A percentile compares a stretch with the other conserved stretches of the same genome.
These are phyloP conservation scores for Meteorus cinctellus DNA, from an alignment of 2,888 invertebrate genomes.

Conservation along the genomic window DNA sequence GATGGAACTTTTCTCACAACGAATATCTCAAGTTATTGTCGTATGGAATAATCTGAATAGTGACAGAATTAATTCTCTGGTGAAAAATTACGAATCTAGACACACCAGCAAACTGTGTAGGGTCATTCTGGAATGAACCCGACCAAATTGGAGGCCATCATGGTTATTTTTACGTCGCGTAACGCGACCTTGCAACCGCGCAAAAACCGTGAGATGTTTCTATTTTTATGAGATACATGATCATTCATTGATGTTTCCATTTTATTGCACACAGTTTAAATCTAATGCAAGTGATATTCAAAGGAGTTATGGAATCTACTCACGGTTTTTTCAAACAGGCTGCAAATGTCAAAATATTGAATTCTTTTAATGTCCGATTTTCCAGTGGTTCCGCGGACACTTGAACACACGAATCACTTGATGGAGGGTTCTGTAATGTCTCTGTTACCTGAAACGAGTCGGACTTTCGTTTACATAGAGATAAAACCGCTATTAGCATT, in stretches of 20 bases:
- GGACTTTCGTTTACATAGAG: conserved; percentile 23
- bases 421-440: conserved; percentile 46
- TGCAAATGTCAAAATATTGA: conserved; percentile 46
- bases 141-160: conserved; percentile 37
- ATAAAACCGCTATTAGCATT: conserved; percentile 51
- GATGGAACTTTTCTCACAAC: not conserved
- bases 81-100: conserved; percentile 3
- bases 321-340: conserved; percentile 41
- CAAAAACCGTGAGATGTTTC: conserved; percentile 52
- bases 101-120: conserved; percentile 23
- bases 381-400: conserved; percentile 41
- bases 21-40: not conserved
- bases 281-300: not conserved
- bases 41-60: not conserved
- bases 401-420: conserved; percentile 50
- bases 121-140: conserved; percentile 41
- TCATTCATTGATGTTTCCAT: conserved; percentile 18
- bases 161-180: conserved; percentile 45
- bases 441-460: conserved; percentile 52
- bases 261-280: not conserved
- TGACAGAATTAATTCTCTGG: not conserved
- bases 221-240: conserved; percentile 59
- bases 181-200: conserved; percentile 39
- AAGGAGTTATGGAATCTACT: conserved; percentile 35
- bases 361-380: conserved; percentile 30